These are phyloP conservation scores for Lanius collurio DNA, from an alignment of 2,113 vertebrate genomes.

Conservation along the genomic window DNA sequence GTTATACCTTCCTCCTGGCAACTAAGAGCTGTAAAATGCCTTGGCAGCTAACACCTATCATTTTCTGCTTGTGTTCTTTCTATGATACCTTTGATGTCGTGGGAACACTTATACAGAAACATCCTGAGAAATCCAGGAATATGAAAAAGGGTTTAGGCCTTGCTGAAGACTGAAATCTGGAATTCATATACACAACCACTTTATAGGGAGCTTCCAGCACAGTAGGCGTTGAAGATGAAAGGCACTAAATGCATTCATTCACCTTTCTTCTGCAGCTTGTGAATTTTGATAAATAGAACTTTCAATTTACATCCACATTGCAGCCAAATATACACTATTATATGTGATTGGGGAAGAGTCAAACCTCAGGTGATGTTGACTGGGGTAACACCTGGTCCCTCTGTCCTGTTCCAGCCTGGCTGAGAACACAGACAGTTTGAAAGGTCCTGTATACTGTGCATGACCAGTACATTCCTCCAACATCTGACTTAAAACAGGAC, in stretches of 20 bases:
- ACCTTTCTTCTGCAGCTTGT: not conserved
- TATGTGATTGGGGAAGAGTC: not conserved
- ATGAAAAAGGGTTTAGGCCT: not conserved
- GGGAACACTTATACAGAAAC: not conserved
- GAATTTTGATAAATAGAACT: not conserved
- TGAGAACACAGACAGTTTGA: not conserved
- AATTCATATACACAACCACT: not conserved
- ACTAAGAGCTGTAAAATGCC: not conserved
- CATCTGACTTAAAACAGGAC: not conserved
- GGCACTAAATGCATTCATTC: not conserved
- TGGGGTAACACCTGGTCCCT: not conserved
- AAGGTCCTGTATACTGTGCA: not conserved
- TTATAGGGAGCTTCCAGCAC: not conserved
- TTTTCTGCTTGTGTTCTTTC: slow-evolving; percentile 38
- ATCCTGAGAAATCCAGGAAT: slow-evolving; percentile 11
- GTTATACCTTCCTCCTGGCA: slow-evolving; percentile 12
- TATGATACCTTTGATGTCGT: slow-evolving; percentile 52
- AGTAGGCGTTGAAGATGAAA: not conserved
- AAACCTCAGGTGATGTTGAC: not conserved
- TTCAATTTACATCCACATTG: not conserved
- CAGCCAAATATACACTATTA: not conserved
- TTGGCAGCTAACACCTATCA: slow-evolving; percentile 43
- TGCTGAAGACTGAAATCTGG: not conserved
- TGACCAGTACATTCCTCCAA: not conserved
- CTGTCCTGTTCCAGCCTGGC: not conserved